Conservation (phyloP, 37 sponge, comb jelly and placozoan genomes). For the Eunapius fragilis region DNA sequence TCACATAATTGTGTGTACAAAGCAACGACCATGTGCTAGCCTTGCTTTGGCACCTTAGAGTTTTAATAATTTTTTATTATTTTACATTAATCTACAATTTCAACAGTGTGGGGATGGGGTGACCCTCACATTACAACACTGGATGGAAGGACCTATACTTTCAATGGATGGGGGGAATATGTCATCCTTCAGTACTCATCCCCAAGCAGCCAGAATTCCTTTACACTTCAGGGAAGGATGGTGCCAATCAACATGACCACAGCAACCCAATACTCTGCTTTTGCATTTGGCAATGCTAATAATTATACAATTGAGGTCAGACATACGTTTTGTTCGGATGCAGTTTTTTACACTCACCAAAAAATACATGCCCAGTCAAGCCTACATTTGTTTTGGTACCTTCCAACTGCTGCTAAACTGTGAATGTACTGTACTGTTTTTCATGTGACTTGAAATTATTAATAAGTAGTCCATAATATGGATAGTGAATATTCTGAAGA, state of each 20-base stretch:
- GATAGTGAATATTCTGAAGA: no score
- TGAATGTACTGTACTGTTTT: no score
- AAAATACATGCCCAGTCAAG: no score
- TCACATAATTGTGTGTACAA: no score
- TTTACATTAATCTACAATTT: neutral
- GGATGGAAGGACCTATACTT: constrained; percentile 70
- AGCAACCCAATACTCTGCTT: constrained; percentile 60
- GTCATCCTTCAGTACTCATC: constrained; percentile 1
- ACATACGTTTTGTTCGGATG: neutral
- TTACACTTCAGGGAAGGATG: constrained; percentile 59
- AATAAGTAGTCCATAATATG: no score
- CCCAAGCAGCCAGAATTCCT: neutral
- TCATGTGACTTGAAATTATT: no score
- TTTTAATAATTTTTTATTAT: no score
- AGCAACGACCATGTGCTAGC: no score
- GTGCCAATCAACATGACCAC: constrained; percentile 6
- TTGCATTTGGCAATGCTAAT: constrained; percentile 38
- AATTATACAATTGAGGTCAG: neutral
- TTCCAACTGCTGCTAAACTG: no score
- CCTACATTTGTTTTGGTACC: no score
- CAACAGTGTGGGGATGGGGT: constrained; percentile 62
- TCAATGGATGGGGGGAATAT: constrained; percentile 84
- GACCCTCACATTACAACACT: constrained; percentile 81
- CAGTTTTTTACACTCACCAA: no score
- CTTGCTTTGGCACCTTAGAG: no score